Conservation (phyloP, 1,140 invertebrate genomes). For the Drosophila malerkotliana region DNA sequence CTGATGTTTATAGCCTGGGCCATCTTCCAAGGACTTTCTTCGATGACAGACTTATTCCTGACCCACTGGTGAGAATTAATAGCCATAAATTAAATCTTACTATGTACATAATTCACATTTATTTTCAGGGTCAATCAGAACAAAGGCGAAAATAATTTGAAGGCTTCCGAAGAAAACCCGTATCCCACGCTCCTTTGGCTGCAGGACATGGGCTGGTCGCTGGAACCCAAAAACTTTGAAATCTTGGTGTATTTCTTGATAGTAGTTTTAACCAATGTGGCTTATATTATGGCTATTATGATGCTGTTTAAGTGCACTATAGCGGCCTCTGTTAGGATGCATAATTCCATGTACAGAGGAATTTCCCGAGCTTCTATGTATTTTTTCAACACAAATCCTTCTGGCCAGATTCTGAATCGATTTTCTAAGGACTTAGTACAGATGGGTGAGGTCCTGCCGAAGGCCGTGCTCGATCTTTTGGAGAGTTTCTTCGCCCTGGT, state of each 20-base stretch:
- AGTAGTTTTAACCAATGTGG: conserved; percentile 86
- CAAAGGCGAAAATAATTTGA: too few species aligned
- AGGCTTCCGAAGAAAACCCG: too few species aligned
- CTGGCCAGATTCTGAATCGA: conserved; percentile 90
- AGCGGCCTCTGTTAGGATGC: conserved; percentile 89
- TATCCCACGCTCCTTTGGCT: conserved; percentile 83
- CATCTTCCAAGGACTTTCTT: conserved; percentile 87
- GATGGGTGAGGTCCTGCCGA: conserved; percentile 93
- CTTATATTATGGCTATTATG: conserved; percentile 87
- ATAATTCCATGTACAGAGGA: conserved; percentile 91
- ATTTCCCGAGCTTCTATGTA: conserved; percentile 91
- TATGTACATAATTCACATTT: too few species aligned
- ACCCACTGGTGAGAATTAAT: conserved; percentile 85
- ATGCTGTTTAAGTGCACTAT: conserved; percentile 89
- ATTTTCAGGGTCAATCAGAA: conserved; percentile 8
- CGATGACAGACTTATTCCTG: conserved; percentile 88
- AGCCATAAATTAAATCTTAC: too few species aligned
- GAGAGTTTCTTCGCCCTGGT: conserved; percentile 90
- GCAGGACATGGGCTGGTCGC: conserved; percentile 32
- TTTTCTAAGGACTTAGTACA: conserved; percentile 95
- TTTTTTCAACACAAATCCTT: conserved; percentile 93
- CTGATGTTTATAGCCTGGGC: conserved; percentile 77
- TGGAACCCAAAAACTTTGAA: conserved; percentile 62
- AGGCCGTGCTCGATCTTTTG: conserved; percentile 89
- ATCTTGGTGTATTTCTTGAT: conserved; percentile 84